Base-by-base conservation (phyloP, 2,888 invertebrate genomes). In the Microctonus hyperodae region DNA sequence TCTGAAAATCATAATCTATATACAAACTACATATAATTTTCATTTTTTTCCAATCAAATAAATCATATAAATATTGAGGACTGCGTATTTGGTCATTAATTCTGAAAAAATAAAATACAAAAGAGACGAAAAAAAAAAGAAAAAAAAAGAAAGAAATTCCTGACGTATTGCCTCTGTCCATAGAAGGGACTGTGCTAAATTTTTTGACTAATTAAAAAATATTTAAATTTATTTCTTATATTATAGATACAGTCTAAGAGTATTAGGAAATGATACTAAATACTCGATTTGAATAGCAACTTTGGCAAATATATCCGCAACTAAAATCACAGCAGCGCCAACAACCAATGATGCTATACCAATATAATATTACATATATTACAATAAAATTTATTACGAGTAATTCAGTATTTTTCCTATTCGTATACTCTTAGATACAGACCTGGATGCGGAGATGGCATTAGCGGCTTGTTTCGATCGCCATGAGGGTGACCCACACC, bases 391-490 rank as follows among this genome's bases (percentile, higher is more conserved):
- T 44, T 1, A 20, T 44, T 57, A 69, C 76, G 72, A 71, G 73
- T 70, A 75, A 78, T 78, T 76, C 71, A 73, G 74, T 78, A 81
- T 72, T 75, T 74, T 79, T 78, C 76, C 77, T 72, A 70, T 73
- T 74, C 75, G 75, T 78, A 82, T 79, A 81, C 81, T 81, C 80
- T 82, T 80, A 83, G 79, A 80, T 83, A 83, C 83, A 83, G 82
- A 83, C 83, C 83, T 83, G 82, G 78, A 75, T 83, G 81, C 78
- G 80, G 79, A 78, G 81, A 79, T 78, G 83, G 81, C 79, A 83
- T 81, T 76, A 82, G 81, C 81, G 81, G 80, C 81, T 83, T 83
- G 79, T 81, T 82, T 81, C 82, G 78, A 75, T 81, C 81, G 75
- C 79, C 80, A 72, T 79, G 78, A 69, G 78, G 77, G 74, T 76